Percentiles rank a stretch among this genome's conserved stretches.
Evolutionary conservation across 2,797 vertebrate genomes (phyloP).

Genomic region (Poeciliopsis infans): DNA sequence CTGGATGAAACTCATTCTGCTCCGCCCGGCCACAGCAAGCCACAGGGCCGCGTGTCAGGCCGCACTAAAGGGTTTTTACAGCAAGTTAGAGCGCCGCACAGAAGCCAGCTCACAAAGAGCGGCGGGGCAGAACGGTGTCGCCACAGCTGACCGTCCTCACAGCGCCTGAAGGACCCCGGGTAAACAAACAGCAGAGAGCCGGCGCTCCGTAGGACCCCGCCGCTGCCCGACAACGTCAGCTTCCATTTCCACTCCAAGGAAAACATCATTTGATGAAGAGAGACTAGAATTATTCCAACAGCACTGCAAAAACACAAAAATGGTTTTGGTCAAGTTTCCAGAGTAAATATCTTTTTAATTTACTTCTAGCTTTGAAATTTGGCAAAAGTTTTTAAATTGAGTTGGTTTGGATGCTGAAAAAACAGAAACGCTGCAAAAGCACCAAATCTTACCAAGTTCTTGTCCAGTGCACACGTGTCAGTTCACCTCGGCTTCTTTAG

Average conservation of each 20-base stretch:
- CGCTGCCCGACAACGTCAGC: constrained; percentile 59
- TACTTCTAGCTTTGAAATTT: no score
- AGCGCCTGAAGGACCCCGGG: constrained; percentile 37
- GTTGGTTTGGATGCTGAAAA: no score
- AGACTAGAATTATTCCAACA: constrained; percentile 38
- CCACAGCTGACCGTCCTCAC: constrained; percentile 55
- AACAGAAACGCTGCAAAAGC: no score
- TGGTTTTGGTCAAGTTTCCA: no score
- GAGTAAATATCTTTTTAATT: no score
- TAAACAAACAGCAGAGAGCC: constrained; percentile 35
- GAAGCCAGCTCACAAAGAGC: constrained; percentile 47
- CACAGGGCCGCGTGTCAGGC: constrained; percentile 39
- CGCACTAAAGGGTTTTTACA: constrained; percentile 57
- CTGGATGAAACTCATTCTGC: constrained; percentile 66
- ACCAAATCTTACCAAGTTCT: no score
- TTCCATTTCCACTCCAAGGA: constrained; percentile 58
- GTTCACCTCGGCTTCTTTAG: no score
- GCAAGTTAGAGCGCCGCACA: constrained; percentile 49
- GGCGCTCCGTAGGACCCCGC: constrained; percentile 35
- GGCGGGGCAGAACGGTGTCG: constrained; percentile 45
- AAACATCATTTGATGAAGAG: constrained; percentile 32
- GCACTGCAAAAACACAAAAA: not conserved
- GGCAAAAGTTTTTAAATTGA: no score
- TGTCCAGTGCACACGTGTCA: no score
- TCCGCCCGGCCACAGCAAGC: constrained; percentile 51